Evolutionary conservation across 2,888 invertebrate genomes (phyloP).

Genomic region (Tenthredo mesomela): DNA sequence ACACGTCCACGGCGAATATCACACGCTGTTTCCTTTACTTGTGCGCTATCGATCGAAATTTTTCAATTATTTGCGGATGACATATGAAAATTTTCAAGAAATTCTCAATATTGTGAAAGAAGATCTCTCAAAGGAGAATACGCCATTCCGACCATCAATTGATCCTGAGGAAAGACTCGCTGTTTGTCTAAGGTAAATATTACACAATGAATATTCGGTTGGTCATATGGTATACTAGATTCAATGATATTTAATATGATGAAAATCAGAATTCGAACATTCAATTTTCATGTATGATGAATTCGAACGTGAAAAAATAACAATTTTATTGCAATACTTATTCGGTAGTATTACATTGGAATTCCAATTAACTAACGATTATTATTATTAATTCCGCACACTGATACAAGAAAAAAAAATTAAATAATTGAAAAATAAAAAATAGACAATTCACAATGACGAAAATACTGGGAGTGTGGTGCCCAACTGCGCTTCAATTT

Average conservation of each 20-base stretch:
- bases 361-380: no score
- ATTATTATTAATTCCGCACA: no score
- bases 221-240: background rate
- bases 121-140: background rate
- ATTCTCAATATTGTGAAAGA: background rate
- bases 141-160: background rate
- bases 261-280: no score
- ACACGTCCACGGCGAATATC: background rate
- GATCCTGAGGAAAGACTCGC: background rate
- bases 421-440: no score
- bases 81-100: background rate
- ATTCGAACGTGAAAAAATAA: no score
- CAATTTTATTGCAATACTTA: no score
- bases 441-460: background rate
- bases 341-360: no score
- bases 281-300: no score
- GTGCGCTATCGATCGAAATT: background rate
- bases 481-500: background rate
- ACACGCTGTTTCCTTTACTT: background rate
- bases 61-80: background rate
- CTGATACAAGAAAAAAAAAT: no score
- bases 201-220: background rate
- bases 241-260: no score
- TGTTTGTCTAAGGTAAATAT: no score
- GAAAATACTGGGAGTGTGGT: background rate